Evolutionary conservation across 1,140 invertebrate species (phyloP).

Genomic region (Panagrolaimus sp.): DNA sequence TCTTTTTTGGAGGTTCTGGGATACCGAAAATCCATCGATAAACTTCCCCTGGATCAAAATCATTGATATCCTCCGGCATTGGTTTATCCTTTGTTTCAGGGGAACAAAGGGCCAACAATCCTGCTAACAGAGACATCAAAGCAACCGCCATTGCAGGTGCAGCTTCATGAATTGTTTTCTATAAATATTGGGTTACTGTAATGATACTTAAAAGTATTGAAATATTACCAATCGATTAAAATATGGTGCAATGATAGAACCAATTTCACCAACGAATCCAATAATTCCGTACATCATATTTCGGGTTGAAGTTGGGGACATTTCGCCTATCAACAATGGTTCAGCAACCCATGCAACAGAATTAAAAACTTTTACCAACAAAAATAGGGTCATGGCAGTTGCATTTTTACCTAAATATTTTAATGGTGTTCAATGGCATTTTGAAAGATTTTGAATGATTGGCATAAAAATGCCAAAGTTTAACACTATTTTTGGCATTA

Average conservation of each 20-base stretch:
- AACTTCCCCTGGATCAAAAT: conserved; percentile 43
- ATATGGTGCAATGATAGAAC: conserved; percentile 48
- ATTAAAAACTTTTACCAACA: conserved; percentile 47
- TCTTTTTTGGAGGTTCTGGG: too few species aligned
- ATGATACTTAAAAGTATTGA: not conserved
- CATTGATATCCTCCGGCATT: conserved; percentile 43
- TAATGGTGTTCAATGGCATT: too few species aligned
- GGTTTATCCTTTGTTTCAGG: conserved; percentile 43
- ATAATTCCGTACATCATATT: conserved; percentile 38
- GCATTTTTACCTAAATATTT: conserved; percentile 30
- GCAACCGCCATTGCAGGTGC: conserved; percentile 37
- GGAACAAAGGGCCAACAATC: conserved; percentile 27
- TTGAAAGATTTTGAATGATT: too few species aligned
- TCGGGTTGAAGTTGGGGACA: conserved; percentile 44
- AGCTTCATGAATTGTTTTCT: conserved; percentile 36
- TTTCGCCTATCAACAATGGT: conserved; percentile 43
- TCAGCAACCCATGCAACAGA: conserved; percentile 39
- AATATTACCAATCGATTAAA: conserved; percentile 34
- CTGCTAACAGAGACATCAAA: conserved; percentile 41
- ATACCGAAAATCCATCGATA: conserved; percentile 20
- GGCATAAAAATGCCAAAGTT: too few species aligned
- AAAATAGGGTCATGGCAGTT: conserved; percentile 33
- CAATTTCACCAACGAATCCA: conserved; percentile 41
- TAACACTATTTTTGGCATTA: not conserved
- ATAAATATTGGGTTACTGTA: not conserved